Percentiles rank a stretch among this genome's conserved stretches.
Evolutionary conservation across 2,113 vertebrate species (phyloP).

Genomic region (Megaceryle maxima): DNA sequence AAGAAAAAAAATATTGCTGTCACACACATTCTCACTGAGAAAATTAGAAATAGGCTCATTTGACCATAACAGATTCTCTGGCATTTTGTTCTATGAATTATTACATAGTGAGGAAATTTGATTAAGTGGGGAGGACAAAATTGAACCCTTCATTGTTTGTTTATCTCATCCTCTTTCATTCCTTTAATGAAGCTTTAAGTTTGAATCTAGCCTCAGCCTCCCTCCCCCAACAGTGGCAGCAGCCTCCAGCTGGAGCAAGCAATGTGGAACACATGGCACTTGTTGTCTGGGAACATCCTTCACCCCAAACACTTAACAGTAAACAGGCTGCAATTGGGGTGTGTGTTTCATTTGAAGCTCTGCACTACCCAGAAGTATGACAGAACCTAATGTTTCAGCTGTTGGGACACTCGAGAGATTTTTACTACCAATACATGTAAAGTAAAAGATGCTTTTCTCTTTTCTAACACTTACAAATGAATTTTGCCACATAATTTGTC

Average conservation of each 20-base stretch:
- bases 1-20: neutral
- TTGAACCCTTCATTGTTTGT: neutral
- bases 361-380: neutral
- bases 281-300: neutral
- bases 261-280: neutral
- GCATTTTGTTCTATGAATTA: neutral
- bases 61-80: neutral
- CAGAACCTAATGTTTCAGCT: neutral
- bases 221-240: neutral
- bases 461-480: neutral
- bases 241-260: neutral
- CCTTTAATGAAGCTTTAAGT: neutral
- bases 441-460: neutral
- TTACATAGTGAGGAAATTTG: neutral
- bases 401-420: neutral
- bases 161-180: neutral
- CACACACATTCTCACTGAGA: neutral
- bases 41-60: neutral
- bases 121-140: neutral
- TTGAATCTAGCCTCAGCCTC: neutral
- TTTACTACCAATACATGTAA: neutral
- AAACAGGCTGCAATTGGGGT: neutral
- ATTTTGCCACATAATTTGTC: neutral
- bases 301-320: neutral
- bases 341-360: neutral